These are phyloP conservation scores for Lucifuga dentata DNA, from an alignment of 2,113 vertebrate genomes.

Conservation along the genomic window DNA sequence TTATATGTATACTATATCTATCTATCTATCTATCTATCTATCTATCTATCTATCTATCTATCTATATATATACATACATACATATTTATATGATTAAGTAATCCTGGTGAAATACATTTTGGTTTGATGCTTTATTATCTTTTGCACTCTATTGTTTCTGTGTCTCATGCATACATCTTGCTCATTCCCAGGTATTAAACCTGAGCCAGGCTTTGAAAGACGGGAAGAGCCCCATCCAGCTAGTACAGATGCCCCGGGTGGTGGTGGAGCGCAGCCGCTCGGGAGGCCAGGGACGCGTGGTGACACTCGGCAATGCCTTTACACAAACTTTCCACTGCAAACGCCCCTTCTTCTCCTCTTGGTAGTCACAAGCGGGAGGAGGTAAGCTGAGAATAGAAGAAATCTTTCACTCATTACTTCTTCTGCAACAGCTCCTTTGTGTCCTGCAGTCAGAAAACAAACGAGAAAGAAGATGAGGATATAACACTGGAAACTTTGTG, in stretches of 20 bases:
- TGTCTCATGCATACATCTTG: background rate
- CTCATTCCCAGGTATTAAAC: conserved; percentile 89
- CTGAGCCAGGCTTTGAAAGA: conserved; percentile 94
- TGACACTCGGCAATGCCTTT: conserved; percentile 90
- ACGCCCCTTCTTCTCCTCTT: conserved; percentile 96
- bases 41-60: too few species aligned
- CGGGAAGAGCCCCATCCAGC: conserved; percentile 91
- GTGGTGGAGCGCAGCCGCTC: conserved; percentile 91
- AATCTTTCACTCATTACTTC: background rate
- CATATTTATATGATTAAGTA: too few species aligned
- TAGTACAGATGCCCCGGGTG: conserved; percentile 97
- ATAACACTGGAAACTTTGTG: conserved; percentile 6
- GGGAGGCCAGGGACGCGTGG: conserved; percentile 89
- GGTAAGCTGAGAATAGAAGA: conserved; percentile 13
- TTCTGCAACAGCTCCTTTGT: background rate
- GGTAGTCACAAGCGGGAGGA: conserved; percentile 81
- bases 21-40: too few species aligned
- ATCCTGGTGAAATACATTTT: too few species aligned
- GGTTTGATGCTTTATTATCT: background rate
- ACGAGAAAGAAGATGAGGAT: background rate
- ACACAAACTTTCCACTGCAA: conserved; percentile 97
- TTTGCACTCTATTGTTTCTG: background rate
- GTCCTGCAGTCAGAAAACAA: background rate
- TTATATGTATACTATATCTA: too few species aligned
- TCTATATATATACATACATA: too few species aligned